These are phyloP conservation scores for Agrilus mali DNA, from an alignment of 2,888 invertebrate genomes.

Conservation along the genomic window DNA sequence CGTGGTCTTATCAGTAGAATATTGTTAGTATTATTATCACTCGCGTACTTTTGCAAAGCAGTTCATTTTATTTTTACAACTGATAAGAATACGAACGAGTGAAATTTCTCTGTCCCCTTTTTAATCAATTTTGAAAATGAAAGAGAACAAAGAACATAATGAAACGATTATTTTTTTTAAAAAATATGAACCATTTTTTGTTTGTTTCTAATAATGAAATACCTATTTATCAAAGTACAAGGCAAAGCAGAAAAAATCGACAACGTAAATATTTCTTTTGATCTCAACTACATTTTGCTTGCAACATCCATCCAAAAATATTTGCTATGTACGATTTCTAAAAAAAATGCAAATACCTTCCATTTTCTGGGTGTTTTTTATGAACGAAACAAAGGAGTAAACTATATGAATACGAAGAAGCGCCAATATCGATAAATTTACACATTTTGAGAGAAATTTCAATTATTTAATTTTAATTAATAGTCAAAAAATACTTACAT, in stretches of 20 bases:
- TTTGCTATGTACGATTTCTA: constrained; percentile 1
- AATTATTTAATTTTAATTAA: too few relatives aligned
- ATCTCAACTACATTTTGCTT: constrained; percentile 5
- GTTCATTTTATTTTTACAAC: too few relatives aligned
- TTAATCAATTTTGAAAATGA: not conserved
- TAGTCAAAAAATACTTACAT: not conserved
- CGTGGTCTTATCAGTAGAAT: not conserved
- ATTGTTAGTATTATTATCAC: too few relatives aligned
- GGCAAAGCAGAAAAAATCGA: constrained; percentile 8
- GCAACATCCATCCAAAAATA: constrained; percentile 7
- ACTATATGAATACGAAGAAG: too few relatives aligned
- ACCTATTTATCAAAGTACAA: constrained; percentile 20
- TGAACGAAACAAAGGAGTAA: too few relatives aligned
- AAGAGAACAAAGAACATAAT: not conserved
- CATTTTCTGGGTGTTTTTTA: constrained; percentile 3
- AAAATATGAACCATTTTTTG: not conserved
- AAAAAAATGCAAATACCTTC: constrained; percentile 1
- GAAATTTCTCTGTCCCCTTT: too few relatives aligned
- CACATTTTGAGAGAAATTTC: too few relatives aligned
- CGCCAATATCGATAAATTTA: too few relatives aligned
- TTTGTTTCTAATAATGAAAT: constrained; percentile 9
- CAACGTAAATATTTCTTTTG: constrained; percentile 8
- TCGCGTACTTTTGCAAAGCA: too few relatives aligned
- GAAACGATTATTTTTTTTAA: too few relatives aligned
- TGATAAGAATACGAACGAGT: too few relatives aligned